phyloP scores from a whole-genome alignment of 2,113 vertebrate genomes.

The Pseudopodoces humilis region DNA sequence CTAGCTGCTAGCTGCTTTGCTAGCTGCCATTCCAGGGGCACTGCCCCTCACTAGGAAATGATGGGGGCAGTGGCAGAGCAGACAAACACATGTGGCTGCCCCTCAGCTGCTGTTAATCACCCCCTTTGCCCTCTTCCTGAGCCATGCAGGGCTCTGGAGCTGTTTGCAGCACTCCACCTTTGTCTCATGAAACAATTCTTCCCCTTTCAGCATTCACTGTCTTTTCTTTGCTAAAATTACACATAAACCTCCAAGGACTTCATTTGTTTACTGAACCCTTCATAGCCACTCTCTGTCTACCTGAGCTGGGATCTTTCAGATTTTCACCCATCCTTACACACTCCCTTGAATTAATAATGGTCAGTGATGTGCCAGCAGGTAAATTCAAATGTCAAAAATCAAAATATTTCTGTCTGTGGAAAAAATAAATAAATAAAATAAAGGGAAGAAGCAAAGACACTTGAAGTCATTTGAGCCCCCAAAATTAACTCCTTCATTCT shows the following conservation, averaged over 20 bases:
- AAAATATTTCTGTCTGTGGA: background rate
- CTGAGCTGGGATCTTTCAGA: background rate
- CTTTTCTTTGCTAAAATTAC: background rate
- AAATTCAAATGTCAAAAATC: background rate
- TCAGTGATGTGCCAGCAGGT: background rate
- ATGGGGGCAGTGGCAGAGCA: background rate
- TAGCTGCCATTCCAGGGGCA: background rate
- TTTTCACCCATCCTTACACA: background rate
- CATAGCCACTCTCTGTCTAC: background rate
- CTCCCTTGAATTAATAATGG: background rate
- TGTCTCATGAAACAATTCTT: background rate
- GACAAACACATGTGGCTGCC: background rate
- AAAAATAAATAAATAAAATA: rapidly evolving
- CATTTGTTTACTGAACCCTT: background rate
- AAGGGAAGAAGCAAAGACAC: rapidly evolving
- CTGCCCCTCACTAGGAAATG: background rate
- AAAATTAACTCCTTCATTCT: background rate
- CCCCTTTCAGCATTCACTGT: background rate
- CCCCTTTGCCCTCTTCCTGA: background rate
- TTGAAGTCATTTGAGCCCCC: background rate
- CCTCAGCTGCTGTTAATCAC: background rate
- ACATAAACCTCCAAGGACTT: background rate
- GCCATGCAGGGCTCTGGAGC: background rate
- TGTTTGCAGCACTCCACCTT: background rate
- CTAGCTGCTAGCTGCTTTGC: background rate